Percentiles rank a stretch among this genome's conserved stretches.
These are phyloP conservation scores for Chloroceryle aenea DNA, from an alignment of 2,113 vertebrate species.

Conservation along the genomic window DNA sequence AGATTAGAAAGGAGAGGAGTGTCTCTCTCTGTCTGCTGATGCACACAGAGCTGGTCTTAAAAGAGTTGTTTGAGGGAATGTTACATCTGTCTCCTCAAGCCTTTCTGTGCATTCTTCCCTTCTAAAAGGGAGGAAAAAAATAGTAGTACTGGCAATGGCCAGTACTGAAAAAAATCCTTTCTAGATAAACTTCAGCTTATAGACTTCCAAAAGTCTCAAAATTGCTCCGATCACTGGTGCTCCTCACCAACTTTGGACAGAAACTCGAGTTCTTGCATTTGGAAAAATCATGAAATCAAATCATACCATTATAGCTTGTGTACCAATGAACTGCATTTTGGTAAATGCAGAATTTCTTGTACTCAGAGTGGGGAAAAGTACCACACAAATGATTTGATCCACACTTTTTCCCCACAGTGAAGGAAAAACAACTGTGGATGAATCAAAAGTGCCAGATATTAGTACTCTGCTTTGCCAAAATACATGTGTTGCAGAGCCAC, in stretches of 20 bases:
- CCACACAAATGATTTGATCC: neutral
- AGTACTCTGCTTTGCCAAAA: neutral
- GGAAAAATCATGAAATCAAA: neutral
- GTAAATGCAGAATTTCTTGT: neutral
- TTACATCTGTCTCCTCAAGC: neutral
- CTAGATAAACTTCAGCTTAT: neutral
- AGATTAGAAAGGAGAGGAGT: neutral
- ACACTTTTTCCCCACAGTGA: neutral
- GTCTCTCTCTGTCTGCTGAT: neutral
- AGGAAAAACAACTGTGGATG: neutral
- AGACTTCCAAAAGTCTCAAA: neutral
- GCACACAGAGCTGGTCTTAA: neutral
- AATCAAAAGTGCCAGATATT: neutral
- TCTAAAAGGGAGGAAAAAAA: neutral
- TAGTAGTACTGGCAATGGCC: neutral
- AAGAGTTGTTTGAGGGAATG: neutral
- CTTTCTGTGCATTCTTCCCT: neutral
- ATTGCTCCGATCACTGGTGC: fast-evolving
- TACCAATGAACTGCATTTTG: neutral
- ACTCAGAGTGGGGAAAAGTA: neutral
- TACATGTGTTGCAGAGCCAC: neutral
- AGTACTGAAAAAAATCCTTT: neutral
- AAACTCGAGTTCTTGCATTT: neutral
- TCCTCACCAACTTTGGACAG: neutral
- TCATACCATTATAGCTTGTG: neutral